Percentiles rank a stretch among this genome's conserved stretches.
Conservation (phyloP, 2,888 invertebrate genomes). For the Lordiphosa fenestrarum region DNA sequence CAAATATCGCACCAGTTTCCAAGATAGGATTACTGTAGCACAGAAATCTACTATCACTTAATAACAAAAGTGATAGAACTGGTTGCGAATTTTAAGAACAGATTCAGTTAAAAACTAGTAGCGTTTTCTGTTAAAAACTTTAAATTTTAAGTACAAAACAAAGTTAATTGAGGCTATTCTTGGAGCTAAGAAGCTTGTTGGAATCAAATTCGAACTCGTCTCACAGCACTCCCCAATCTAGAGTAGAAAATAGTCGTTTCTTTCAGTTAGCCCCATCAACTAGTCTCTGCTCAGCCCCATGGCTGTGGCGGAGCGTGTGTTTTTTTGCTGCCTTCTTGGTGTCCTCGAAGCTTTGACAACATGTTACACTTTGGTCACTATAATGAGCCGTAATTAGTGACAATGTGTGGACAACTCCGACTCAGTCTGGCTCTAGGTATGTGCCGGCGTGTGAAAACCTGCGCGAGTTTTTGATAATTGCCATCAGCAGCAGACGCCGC, state of each 20-base stretch:
- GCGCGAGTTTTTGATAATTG: constrained; percentile 72
- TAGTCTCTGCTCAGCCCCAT: constrained; percentile 57
- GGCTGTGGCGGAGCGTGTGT: constrained; percentile 41
- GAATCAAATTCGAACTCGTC: too few relatives aligned
- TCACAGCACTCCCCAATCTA: not conserved
- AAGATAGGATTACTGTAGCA: too few relatives aligned
- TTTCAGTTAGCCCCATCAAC: constrained; percentile 1
- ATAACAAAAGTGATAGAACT: too few relatives aligned
- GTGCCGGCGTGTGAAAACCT: constrained; percentile 63
- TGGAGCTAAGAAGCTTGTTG: too few relatives aligned
- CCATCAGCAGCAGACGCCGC: constrained; percentile 39
- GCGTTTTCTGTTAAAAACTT: too few relatives aligned
- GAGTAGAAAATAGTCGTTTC: not conserved
- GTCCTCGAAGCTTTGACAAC: constrained; percentile 65
- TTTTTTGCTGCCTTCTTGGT: constrained; percentile 36
- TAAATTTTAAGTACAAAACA: too few relatives aligned
- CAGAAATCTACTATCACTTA: too few relatives aligned
- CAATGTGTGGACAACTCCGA: constrained; percentile 51
- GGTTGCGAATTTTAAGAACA: too few relatives aligned
- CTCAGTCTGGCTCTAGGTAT: constrained; percentile 3
- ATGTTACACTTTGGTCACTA: constrained; percentile 75
- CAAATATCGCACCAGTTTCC: too few relatives aligned
- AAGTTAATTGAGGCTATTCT: too few relatives aligned
- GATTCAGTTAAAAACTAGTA: too few relatives aligned
- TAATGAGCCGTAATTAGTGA: constrained; percentile 74